Evolutionary conservation across 2,113 vertebrate species (phyloP).

Genomic region (Protomyctophum bolini): DNA sequence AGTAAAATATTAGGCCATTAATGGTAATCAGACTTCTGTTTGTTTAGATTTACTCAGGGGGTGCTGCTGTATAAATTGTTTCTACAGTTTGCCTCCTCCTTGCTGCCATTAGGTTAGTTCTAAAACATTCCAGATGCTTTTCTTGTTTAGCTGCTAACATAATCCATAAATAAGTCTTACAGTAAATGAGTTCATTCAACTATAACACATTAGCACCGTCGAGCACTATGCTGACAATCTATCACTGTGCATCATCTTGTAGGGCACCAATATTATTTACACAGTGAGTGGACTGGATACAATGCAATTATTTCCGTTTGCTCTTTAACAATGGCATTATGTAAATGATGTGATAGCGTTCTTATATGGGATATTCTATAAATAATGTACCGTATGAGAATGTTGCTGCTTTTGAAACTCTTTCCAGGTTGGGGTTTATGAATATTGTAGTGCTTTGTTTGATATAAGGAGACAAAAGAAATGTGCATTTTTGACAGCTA

Average conservation of each 20-base stretch:
- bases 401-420: slow-evolving; percentile 29
- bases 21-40: slow-evolving; percentile 60
- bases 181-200: slow-evolving; percentile 61
- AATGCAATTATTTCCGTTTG: slow-evolving; percentile 56
- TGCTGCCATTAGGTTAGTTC: slow-evolving; percentile 45
- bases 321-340: slow-evolving; percentile 60
- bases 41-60: slow-evolving; percentile 63
- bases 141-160: slow-evolving; percentile 35
- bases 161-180: slow-evolving; percentile 41
- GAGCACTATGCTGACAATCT: slow-evolving; percentile 52
- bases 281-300: slow-evolving; percentile 54
- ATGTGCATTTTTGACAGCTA: slow-evolving; percentile 5
- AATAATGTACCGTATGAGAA: slow-evolving; percentile 12
- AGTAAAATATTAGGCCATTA: slow-evolving; percentile 63
- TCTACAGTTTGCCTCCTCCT: slow-evolving; percentile 58
- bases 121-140: slow-evolving; percentile 64
- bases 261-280: slow-evolving; percentile 54
- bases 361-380: slow-evolving; percentile 31
- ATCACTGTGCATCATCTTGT: slow-evolving; percentile 49
- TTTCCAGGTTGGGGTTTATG: slow-evolving; percentile 6
- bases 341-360: slow-evolving; percentile 57
- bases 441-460: slow-evolving; percentile 15
- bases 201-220: slow-evolving; percentile 51
- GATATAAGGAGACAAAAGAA: slow-evolving; percentile 7
- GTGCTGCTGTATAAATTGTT: slow-evolving; percentile 62